phyloP scores from a whole-genome alignment of 2,888 invertebrate species.

The Xylota segnis region DNA sequence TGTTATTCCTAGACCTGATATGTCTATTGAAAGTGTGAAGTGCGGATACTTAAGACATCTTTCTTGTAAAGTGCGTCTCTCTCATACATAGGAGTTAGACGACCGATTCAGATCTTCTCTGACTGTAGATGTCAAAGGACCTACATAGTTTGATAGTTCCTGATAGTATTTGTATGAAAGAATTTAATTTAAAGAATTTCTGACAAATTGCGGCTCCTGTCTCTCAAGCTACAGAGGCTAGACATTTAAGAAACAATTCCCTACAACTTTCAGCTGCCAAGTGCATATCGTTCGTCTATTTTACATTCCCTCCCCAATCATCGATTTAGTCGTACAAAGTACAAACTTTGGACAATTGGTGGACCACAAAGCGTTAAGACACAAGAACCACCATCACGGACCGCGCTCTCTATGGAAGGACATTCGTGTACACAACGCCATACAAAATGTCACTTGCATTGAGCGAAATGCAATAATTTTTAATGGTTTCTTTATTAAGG shows the following conservation, averaged over 20 bases:
- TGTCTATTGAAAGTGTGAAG: no score
- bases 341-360: slow-evolving; percentile 2
- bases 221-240: no score
- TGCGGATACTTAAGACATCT: no score
- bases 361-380: neutral
- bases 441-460: slow-evolving; percentile 1
- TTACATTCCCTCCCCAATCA: slow-evolving; percentile 2
- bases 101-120: no score
- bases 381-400: neutral
- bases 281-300: neutral
- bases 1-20: no score
- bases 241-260: neutral
- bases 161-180: no score
- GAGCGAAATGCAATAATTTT: slow-evolving; percentile 41
- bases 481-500: slow-evolving; percentile 41
- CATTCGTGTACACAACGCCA: slow-evolving; percentile 8
- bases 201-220: no score
- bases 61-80: no score
- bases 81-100: no score
- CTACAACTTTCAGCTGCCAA: neutral
- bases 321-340: slow-evolving; percentile 1
- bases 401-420: neutral
- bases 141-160: no score
- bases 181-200: no score
- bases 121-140: no score